Evolutionary conservation across 1,140 invertebrate genomes (phyloP), one percentile per base, ranked within the genome.

Genomic region (Anastrepha obliqua): DNA sequence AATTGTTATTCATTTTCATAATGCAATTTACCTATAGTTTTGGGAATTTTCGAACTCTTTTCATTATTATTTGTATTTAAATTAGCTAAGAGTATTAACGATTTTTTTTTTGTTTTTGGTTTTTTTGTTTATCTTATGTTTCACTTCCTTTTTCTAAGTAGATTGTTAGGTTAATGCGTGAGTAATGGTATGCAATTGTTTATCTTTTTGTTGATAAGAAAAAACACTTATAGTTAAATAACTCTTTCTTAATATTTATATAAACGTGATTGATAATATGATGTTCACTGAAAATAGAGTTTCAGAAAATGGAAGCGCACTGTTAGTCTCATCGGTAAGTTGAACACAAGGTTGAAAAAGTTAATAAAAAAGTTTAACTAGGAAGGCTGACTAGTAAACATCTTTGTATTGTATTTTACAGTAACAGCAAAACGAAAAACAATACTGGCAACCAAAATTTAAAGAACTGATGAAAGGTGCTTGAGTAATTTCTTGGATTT

Each of bases 281-380:
- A 87, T 87, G 87, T 87, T 89, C 87, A 89, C 87, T 89, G 87
- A 67, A 88, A 88, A 88, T 88, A 88, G 87, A 87, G 67, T 88
- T 87, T 55, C 60, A 88, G 85, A 87, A 87, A 88, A 87, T 85
- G 81, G 87, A 88, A 88, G 88, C 88, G 47, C 58, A 86, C 64
- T 70, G 88, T 88, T 88, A 88, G 88, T 87, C 64, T 86, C 59
- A 58, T 88, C 55, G 74, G 74, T 55, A 81, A 81, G 47, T 81
- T 81, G 17, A 81, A 58, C 47, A 55, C 74, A 81, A 81, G 17
- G 47, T 81, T n/a, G 44, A 81, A 81, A 20, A 87, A n/a, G 1
- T 51, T 44, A 65, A 8, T 65, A 42, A 64, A 42, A 86, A 47
- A 86, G 20, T 62, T 62, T 20, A 4, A 81, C n/a, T 51, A 81